A percentile compares a stretch with the other conserved stretches of the same genome.
Conservation (phyloP, 1,140 invertebrate species). For the Drosophila pseudoananassae region DNA sequence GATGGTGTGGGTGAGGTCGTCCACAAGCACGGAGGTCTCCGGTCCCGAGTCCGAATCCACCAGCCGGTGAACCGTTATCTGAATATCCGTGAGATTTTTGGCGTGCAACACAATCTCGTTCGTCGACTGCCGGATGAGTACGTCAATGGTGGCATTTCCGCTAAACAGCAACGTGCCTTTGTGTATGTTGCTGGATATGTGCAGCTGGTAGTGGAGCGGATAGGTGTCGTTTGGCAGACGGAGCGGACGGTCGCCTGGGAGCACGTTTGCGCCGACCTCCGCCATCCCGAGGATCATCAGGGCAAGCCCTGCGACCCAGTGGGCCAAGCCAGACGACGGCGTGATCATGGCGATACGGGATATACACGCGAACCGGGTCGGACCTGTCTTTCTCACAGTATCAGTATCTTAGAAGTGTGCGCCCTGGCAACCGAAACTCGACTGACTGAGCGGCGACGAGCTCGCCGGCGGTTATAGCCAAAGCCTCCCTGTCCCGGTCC, state of each 20-base stretch:
- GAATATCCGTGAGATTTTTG: constrained; percentile 72
- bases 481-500: constrained; percentile 49
- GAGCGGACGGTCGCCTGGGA: constrained; percentile 66
- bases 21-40: constrained; percentile 29
- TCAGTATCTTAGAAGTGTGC: constrained; percentile 26
- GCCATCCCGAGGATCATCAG: constrained; percentile 19
- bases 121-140: constrained; percentile 81
- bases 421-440: constrained; percentile 66
- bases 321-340: constrained; percentile 15
- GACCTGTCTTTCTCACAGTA: constrained; percentile 7
- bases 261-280: constrained; percentile 2
- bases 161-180: constrained; percentile 85
- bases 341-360: constrained; percentile 44
- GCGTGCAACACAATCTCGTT: constrained; percentile 85
- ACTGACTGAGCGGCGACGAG: constrained; percentile 47
- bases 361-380: constrained; percentile 23
- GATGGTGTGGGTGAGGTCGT: constrained; percentile 63
- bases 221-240: constrained; percentile 86
- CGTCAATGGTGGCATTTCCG: constrained; percentile 86
- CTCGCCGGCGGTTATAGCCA: constrained; percentile 33
- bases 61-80: constrained; percentile 56
- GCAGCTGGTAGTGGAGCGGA: constrained; percentile 88
- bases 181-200: constrained; percentile 87
- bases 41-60: constrained; percentile 17
- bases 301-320: constrained; percentile 8